Evolutionary conservation across 2,113 vertebrate species (phyloP).

Genomic region (Chamaetylas fuelleborni): DNA sequence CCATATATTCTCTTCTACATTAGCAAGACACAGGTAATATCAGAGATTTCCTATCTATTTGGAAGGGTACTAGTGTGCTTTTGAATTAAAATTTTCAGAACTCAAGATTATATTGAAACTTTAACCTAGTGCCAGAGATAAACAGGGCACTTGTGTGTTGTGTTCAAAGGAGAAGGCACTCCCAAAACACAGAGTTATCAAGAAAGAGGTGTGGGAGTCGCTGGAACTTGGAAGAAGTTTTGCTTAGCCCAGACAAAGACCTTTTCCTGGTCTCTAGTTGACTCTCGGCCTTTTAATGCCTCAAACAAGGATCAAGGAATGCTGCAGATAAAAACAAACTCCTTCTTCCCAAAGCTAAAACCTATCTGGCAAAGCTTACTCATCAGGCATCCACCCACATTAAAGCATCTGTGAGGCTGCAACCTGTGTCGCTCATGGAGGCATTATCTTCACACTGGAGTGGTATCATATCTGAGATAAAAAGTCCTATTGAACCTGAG

Average conservation of each 20-base stretch:
- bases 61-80: neutral
- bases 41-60: neutral
- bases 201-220: neutral
- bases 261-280: neutral
- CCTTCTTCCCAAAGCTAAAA: neutral
- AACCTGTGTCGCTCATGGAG: neutral
- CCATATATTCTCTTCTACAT: neutral
- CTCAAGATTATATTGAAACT: neutral
- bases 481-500: neutral
- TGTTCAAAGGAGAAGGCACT: neutral
- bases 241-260: neutral
- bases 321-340: neutral
- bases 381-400: conserved; percentile 28
- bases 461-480: neutral
- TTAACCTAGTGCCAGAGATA: neutral
- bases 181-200: neutral
- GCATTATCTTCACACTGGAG: neutral
- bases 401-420: conserved; percentile 13
- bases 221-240: neutral
- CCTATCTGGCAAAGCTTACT: neutral
- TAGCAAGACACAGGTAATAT: neutral
- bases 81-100: neutral
- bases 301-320: neutral
- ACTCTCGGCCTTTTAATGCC: neutral
- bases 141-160: neutral